phyloP scores from a whole-genome alignment of 2,113 vertebrate genomes.

The Clarias gariepinus region DNA sequence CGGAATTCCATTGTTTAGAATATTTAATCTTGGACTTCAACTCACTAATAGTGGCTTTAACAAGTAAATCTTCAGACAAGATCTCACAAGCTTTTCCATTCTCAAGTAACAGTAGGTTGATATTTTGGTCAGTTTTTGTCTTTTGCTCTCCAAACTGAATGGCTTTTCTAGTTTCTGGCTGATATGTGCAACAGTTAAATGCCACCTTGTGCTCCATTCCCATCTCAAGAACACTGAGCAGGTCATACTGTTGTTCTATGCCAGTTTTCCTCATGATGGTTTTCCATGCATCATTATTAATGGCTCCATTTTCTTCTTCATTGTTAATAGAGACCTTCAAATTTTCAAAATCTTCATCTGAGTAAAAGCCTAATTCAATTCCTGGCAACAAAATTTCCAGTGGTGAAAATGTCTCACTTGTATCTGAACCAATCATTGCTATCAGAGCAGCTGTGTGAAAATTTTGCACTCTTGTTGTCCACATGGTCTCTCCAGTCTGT shows the following conservation, averaged over 20 bases:
- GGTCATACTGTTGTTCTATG: slow-evolving; percentile 40
- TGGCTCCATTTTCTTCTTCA: neutral
- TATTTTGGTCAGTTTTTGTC: slow-evolving; percentile 20
- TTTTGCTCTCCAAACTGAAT: neutral
- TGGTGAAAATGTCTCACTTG: slow-evolving; percentile 4
- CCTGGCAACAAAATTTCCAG: slow-evolving; percentile 37
- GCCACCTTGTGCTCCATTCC: slow-evolving; percentile 24
- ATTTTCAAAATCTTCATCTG: slow-evolving; percentile 36
- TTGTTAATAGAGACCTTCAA: neutral
- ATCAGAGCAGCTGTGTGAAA: slow-evolving; percentile 45
- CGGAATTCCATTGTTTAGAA: neutral
- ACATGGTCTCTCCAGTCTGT: slow-evolving; percentile 41
- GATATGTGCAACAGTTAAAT: slow-evolving; percentile 40
- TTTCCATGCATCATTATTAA: slow-evolving; percentile 2
- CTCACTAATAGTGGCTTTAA: slow-evolving; percentile 25
- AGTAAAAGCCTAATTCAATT: slow-evolving; percentile 40
- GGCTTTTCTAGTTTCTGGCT: slow-evolving; percentile 28
- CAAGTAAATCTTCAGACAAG: slow-evolving; percentile 32
- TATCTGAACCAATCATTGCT: slow-evolving; percentile 31
- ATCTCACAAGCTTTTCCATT: slow-evolving; percentile 48
- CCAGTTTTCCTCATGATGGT: slow-evolving; percentile 41
- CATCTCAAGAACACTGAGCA: slow-evolving; percentile 41
- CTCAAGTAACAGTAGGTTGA: slow-evolving; percentile 41
- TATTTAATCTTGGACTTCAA: neutral
- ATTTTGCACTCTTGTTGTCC: slow-evolving; percentile 45